Base-by-base conservation (phyloP, 2,797 vertebrate species). In the Mareca strepera region DNA sequence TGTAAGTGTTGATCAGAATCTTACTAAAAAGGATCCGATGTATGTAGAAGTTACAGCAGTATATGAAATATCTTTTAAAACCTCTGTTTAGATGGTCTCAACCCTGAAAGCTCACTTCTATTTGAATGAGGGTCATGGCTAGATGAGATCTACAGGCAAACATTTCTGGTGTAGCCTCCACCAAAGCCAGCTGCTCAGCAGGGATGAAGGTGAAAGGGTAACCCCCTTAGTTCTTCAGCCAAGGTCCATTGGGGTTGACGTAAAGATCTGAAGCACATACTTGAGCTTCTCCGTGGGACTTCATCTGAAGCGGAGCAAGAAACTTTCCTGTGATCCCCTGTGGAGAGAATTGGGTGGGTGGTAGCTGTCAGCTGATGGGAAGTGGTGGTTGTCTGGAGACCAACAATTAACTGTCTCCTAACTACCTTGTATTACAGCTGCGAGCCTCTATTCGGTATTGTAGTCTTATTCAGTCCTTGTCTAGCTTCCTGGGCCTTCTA, bases 301-400 rank as follows among this genome's bases (percentile, higher is more conserved):
- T 68, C 31, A 28, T 5, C 14, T 56, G 64, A 48, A n/a, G 48
- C 21, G 22, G 44, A 43, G 12, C 31, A 58, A 28, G 50, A 17
- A 17, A 5, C 1, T 1, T 29, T 58, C 7, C n/a, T 5, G 4
- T n/a, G 31, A 26, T 50, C 26, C 2, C 6, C n/a, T 25, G 22
- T 25, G 59, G 50, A 52, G 37, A 44, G 58, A 33, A 25, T 9
- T 39, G 31, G 31, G 23, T 2, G 20, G 26, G 4, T 35, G 22
- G 31, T 44, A 43, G 11, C 28, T 72, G 22, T 55, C 46, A n/a
- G 64, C 20, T 3, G 58, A 12, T 56, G 50, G 64, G 64, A 56
- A 26, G 14, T 23, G 26, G 15, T 39, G 43, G 10, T 26, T 64
- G 44, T 46, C 44, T 46, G 64, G 50, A 64, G 17, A n/a, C 23